These are phyloP conservation scores for Uloborus plumipes DNA, from an alignment of 2,888 invertebrate species.

Conservation along the genomic window DNA sequence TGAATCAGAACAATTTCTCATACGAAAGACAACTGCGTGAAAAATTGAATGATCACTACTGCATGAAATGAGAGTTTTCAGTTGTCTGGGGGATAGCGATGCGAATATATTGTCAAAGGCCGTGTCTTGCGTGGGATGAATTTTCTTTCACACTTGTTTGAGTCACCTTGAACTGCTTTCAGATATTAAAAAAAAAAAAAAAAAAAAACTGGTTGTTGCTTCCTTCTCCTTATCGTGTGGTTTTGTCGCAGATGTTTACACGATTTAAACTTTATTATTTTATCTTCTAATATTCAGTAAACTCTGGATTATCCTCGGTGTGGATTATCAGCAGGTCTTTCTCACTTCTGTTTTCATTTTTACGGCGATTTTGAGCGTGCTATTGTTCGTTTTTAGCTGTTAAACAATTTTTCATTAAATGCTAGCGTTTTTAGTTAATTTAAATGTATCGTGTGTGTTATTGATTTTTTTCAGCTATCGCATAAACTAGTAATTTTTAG, in stretches of 20 bases:
- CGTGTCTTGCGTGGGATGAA: neutral
- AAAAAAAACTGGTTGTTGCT: neutral
- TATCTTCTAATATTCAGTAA: neutral
- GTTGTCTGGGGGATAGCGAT: neutral
- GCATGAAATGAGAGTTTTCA: slow-evolving; percentile 1
- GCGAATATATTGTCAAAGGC: no score
- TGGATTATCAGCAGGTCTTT: no score
- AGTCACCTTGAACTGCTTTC: slow-evolving; percentile 17
- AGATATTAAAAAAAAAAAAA: neutral
- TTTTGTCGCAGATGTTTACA: neutral
- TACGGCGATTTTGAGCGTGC: no score
- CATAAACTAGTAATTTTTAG: no score
- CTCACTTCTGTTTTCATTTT: no score
- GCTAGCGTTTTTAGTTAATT: no score
- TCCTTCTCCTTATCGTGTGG: neutral
- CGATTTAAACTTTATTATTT: neutral
- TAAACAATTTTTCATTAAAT: no score
- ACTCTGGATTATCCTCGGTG: no score
- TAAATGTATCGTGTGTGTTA: no score
- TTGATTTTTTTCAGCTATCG: no score
- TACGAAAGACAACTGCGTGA: neutral
- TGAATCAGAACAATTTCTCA: neutral
- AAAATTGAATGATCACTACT: neutral
- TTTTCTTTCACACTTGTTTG: neutral
- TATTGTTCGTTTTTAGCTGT: no score